Percentiles rank a stretch among this genome's conserved stretches.
Conservation (phyloP, 2,888 invertebrate species). For the Drepana falcataria region DNA sequence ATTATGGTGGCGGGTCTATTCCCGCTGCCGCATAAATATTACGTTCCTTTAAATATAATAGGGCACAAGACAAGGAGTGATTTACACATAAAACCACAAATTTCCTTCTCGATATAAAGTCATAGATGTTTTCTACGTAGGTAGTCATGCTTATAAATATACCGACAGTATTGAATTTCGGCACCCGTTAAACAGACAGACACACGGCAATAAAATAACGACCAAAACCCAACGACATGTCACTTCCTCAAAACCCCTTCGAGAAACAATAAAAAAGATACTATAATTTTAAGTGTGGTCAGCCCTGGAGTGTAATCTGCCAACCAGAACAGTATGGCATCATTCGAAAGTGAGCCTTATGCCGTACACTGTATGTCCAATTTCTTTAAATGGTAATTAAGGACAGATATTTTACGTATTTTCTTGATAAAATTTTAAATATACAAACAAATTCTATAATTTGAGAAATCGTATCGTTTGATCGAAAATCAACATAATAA, state of each 20-base stretch:
- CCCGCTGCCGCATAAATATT: no score
- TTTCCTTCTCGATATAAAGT: no score
- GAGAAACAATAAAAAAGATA: constrained; percentile 52
- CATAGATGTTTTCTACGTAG: no score
- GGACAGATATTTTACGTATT: background rate
- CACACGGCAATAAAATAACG: constrained; percentile 50
- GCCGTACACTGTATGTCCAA: background rate
- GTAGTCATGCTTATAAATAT: background rate
- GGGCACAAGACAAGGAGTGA: no score
- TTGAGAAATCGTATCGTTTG: no score
- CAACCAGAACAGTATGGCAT: constrained; percentile 28
- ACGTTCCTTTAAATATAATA: no score
- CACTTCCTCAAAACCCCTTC: constrained; percentile 53
- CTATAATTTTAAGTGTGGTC: constrained; percentile 33
- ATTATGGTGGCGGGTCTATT: no score
- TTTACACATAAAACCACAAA: no score
- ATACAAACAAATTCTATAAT: no score
- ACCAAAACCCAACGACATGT: constrained; percentile 60
- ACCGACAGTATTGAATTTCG: constrained; percentile 8
- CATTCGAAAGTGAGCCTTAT: constrained; percentile 10
- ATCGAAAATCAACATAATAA: no score
- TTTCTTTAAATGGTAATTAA: background rate
- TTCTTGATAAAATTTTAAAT: no score
- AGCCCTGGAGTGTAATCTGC: constrained; percentile 26
- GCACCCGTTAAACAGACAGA: constrained; percentile 23